These are phyloP conservation scores for Apoda limacodes DNA, from an alignment of 2,888 invertebrate genomes.

Conservation along the genomic window DNA sequence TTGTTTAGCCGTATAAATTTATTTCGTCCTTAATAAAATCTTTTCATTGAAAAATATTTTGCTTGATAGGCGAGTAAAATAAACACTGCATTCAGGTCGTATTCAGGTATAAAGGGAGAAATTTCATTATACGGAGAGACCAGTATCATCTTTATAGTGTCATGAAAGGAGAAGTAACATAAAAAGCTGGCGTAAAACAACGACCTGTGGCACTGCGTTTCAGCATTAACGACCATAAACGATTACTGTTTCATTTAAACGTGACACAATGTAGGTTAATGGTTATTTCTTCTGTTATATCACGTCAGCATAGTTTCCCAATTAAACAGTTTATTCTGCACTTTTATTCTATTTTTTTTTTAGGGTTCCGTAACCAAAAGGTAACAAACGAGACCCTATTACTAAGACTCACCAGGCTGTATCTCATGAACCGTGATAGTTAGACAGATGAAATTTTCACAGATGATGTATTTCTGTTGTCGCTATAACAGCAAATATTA, in stretches of 20 bases:
- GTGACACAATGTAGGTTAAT: slow-evolving; percentile 26
- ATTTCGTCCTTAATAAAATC: no score
- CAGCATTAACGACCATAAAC: slow-evolving; percentile 34
- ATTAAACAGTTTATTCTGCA: no score
- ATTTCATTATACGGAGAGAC: slow-evolving; percentile 70
- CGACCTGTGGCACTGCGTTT: slow-evolving; percentile 66
- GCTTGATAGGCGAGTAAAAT: no score
- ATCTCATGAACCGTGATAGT: no score
- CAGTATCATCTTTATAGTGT: slow-evolving; percentile 65
- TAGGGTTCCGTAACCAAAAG: no score
- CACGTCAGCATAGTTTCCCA: neutral
- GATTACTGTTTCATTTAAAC: slow-evolving; percentile 33
- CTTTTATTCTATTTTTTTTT: no score
- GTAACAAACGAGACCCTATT: no score
- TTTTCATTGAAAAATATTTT: no score
- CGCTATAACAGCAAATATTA: no score
- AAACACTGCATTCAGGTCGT: slow-evolving; percentile 29
- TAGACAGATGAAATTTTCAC: no score
- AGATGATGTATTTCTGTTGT: no score
- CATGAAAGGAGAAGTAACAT: slow-evolving; percentile 67
- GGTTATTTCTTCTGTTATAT: slow-evolving; percentile 20
- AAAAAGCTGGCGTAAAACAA: slow-evolving; percentile 58
- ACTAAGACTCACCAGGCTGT: no score
- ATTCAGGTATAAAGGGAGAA: slow-evolving; percentile 57
- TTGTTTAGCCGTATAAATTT: neutral